These are phyloP conservation scores for Erebia epiphron DNA, from an alignment of 2,888 invertebrate species.

Conservation along the genomic window DNA sequence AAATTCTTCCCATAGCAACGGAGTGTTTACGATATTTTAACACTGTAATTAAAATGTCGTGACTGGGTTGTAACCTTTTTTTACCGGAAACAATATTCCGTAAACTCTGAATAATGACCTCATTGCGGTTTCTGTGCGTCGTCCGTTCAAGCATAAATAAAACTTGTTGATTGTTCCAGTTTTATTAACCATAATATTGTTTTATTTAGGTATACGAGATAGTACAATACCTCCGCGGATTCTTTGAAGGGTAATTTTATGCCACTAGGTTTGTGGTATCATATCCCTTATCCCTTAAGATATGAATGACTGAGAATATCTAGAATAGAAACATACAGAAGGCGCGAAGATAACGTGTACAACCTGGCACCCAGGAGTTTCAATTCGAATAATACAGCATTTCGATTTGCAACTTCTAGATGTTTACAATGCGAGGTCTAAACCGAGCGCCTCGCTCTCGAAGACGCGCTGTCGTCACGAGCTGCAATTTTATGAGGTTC, in stretches of 20 bases:
- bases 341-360: too few relatives aligned
- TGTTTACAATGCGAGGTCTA: too few relatives aligned
- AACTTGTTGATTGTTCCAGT: slow-evolving; percentile 10
- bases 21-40: slow-evolving; percentile 5
- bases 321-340: background rate
- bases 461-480: too few relatives aligned
- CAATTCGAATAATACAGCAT: too few relatives aligned
- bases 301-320: background rate
- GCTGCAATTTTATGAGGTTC: too few relatives aligned
- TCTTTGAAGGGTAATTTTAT: slow-evolving; percentile 3
- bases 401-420: too few relatives aligned
- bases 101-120: slow-evolving; percentile 25
- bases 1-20: background rate
- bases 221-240: background rate
- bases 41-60: slow-evolving; percentile 13
- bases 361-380: too few relatives aligned
- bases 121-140: slow-evolving; percentile 19
- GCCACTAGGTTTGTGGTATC: background rate
- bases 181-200: slow-evolving; percentile 1
- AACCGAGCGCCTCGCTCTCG: too few relatives aligned
- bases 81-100: slow-evolving; percentile 14
- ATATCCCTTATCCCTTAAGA: background rate
- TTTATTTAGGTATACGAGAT: background rate
- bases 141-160: background rate
- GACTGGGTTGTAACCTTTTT: slow-evolving; percentile 5